Conservation (phyloP, 2,888 invertebrate species). For the Drosophila mulleri region DNA sequence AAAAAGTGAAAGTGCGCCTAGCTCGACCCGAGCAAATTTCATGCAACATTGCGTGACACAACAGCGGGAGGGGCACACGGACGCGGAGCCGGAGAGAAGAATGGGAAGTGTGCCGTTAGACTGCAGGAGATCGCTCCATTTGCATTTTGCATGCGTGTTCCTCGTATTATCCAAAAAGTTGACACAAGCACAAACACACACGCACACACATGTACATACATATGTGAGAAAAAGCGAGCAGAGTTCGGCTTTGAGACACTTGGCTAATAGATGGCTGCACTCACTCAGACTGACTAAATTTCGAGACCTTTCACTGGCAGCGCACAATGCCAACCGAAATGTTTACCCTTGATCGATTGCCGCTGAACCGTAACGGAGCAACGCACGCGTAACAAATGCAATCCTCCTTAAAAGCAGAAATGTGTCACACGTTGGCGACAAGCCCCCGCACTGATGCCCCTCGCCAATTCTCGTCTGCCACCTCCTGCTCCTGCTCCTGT, state of each 20-base stretch:
- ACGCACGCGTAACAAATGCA: constrained; percentile 81
- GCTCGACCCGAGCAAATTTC: constrained; percentile 66
- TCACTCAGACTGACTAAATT: constrained; percentile 82
- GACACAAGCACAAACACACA: constrained; percentile 23
- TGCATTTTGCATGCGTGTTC: constrained; percentile 41
- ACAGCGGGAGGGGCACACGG: constrained; percentile 17
- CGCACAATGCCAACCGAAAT: constrained; percentile 56
- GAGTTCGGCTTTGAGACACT: constrained; percentile 34
- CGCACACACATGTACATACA: neutral
- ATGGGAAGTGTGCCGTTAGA: constrained; percentile 50
- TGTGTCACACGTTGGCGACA: constrained; percentile 79
- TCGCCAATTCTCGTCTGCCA: neutral
- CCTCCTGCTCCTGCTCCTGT: neutral
- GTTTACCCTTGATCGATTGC: constrained; percentile 81
- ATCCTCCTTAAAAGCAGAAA: constrained; percentile 83
- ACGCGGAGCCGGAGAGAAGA: neutral
- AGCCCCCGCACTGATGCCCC: constrained; percentile 14
- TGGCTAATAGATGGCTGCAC: constrained; percentile 72
- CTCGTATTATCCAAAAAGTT: constrained; percentile 28
- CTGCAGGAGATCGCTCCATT: constrained; percentile 63
- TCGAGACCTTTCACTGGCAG: constrained; percentile 49
- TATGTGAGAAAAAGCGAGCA: constrained; percentile 13
- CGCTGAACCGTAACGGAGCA: constrained; percentile 77
- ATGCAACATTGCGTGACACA: constrained; percentile 70
- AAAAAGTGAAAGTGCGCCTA: constrained; percentile 75